phyloP scores from a whole-genome alignment of 1,140 invertebrate species.

The Lordiphosa collinella region DNA sequence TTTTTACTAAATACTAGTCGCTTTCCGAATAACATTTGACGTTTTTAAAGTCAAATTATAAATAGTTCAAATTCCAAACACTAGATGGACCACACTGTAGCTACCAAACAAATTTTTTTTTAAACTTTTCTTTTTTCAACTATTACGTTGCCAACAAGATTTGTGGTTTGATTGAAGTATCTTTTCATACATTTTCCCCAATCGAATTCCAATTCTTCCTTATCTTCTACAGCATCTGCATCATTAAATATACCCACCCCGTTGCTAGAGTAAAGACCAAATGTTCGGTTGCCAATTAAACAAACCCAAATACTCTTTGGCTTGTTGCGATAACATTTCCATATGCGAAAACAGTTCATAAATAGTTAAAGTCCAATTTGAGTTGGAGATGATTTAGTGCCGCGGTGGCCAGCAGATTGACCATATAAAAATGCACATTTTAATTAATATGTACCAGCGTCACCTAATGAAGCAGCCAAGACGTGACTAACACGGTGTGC shows the following conservation, averaged over 20 bases:
- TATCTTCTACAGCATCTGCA: not conserved
- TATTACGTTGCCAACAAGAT: too few species aligned
- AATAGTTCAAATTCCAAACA: too few species aligned
- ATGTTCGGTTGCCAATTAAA: slow-evolving; percentile 34
- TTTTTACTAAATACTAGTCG: too few species aligned
- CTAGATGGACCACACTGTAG: too few species aligned
- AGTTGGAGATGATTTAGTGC: slow-evolving; percentile 69
- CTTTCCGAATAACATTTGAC: too few species aligned
- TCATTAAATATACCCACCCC: too few species aligned
- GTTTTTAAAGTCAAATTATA: too few species aligned
- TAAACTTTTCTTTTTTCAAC: too few species aligned
- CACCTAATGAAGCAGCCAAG: slow-evolving; percentile 64
- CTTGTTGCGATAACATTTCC: slow-evolving; percentile 48
- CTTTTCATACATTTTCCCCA: too few species aligned
- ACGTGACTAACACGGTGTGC: slow-evolving; percentile 57
- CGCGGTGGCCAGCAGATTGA: slow-evolving; percentile 17
- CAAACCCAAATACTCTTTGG: slow-evolving; percentile 25
- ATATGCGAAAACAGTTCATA: slow-evolving; percentile 58
- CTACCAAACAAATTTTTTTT: too few species aligned
- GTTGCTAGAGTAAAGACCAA: too few species aligned
- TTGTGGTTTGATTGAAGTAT: too few species aligned
- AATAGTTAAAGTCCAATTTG: slow-evolving; percentile 25
- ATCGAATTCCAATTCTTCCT: not conserved
- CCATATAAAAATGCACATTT: slow-evolving; percentile 56
- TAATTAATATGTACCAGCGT: slow-evolving; percentile 74